Conservation (phyloP, 92 coral and sea anemone genomes). For the Palythoa grandiflora region DNA sequence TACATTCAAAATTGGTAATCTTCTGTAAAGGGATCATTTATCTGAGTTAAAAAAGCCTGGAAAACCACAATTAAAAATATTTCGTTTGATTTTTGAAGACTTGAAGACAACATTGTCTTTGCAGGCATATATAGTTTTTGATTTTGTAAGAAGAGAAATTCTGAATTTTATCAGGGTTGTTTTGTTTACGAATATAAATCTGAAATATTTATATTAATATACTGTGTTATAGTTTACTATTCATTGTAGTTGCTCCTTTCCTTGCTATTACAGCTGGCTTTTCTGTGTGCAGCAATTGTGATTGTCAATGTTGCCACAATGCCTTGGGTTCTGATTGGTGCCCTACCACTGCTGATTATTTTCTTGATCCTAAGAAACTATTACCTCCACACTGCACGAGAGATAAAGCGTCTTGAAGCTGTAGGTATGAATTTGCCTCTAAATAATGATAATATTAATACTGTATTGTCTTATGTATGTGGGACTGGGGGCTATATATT, state of each 20-base stretch:
- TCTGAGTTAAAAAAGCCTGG: too few relatives aligned
- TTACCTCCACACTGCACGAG: constrained; percentile 90
- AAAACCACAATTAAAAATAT: too few relatives aligned
- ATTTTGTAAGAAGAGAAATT: background rate
- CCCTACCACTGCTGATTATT: constrained; percentile 75
- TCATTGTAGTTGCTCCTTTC: background rate
- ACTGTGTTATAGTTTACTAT: too few relatives aligned
- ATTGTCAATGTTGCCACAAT: constrained; percentile 70
- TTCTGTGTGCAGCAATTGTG: constrained; percentile 71
- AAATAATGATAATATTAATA: too few relatives aligned
- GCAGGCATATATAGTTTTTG: too few relatives aligned
- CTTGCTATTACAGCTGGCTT: constrained; percentile 62
- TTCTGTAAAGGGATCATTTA: too few relatives aligned
- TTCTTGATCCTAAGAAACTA: constrained; percentile 83
- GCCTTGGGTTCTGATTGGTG: constrained; percentile 85
- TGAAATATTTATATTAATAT: background rate
- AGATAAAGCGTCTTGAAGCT: constrained; percentile 90
- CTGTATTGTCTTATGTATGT: background rate
- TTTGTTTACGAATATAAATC: background rate
- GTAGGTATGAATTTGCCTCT: constrained; percentile 45
- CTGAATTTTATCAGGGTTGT: background rate
- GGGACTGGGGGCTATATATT: too few relatives aligned
- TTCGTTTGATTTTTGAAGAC: too few relatives aligned
- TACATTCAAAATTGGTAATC: too few relatives aligned
- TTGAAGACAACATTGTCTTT: too few relatives aligned